A percentile compares a stretch with the other conserved stretches of the same genome.
These are phyloP conservation scores for Cheilosia pagana DNA, from an alignment of 2,888 invertebrate genomes.

Conservation along the genomic window DNA sequence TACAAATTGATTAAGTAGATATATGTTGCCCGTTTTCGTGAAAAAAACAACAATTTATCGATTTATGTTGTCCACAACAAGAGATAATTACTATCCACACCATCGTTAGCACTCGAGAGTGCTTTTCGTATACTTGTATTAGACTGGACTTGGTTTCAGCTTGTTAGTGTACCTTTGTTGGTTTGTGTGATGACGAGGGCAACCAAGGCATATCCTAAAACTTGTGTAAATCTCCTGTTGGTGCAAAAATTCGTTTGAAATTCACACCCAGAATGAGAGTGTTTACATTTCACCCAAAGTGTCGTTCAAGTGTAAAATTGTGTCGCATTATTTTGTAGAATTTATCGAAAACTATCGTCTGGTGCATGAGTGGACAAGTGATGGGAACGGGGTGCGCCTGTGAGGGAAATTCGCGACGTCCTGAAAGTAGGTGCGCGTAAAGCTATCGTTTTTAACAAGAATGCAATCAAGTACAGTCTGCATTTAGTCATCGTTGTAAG, in stretches of 20 bases:
- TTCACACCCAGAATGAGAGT: neutral
- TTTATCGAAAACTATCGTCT: neutral
- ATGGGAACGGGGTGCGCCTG: neutral
- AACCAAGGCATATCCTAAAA: neutral
- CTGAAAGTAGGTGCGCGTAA: constrained; percentile 2
- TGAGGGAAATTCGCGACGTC: neutral
- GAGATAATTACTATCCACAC: constrained; percentile 41
- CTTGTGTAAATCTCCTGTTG: no score
- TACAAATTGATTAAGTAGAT: neutral
- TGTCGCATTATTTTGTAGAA: neutral
- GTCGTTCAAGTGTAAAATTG: neutral
- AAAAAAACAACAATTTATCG: constrained; percentile 45
- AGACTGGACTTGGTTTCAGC: neutral
- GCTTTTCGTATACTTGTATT: neutral
- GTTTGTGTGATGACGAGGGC: neutral
- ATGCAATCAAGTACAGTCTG: no score
- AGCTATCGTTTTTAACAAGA: neutral
- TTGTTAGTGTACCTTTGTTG: neutral
- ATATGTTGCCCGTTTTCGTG: constrained; percentile 11
- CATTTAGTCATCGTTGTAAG: no score
- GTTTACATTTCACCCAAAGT: neutral
- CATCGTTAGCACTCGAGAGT: neutral
- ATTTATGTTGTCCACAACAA: constrained; percentile 59
- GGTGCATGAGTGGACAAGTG: neutral
- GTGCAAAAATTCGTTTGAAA: no score